Conservation (phyloP, 2,113 vertebrate genomes). For the Percopsis transmontana region DNA sequence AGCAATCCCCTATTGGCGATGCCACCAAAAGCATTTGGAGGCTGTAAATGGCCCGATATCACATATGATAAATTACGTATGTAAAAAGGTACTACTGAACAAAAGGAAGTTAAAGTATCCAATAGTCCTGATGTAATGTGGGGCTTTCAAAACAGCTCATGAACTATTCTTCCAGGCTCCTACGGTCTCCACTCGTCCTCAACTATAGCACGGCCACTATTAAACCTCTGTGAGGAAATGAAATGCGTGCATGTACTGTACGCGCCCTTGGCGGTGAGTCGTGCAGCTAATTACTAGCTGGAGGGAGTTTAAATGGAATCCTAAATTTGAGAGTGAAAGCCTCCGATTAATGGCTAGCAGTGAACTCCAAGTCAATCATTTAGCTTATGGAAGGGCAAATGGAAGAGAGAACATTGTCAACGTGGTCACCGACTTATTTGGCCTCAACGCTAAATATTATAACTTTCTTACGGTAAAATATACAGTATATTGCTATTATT, state of each 20-base stretch:
- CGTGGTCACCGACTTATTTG: not conserved
- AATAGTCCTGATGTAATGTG: too few relatives aligned
- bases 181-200: not conserved
- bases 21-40: not conserved
- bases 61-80: not conserved
- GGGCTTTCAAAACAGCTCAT: not conserved
- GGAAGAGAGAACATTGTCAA: too few relatives aligned
- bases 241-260: constrained; percentile 9
- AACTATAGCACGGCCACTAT: not conserved
- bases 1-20: constrained; percentile 13
- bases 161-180: not conserved
- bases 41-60: not conserved
- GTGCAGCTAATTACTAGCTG: constrained; percentile 69
- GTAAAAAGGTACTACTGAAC: too few relatives aligned
- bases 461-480: too few relatives aligned
- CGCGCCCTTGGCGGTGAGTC: constrained; percentile 57
- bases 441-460: constrained; percentile 3
- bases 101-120: too few relatives aligned
- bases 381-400: constrained; percentile 39
- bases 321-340: constrained; percentile 73
- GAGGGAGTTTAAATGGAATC: constrained; percentile 65
- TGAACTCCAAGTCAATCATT: constrained; percentile 57
- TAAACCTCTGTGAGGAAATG: constrained; percentile 10
- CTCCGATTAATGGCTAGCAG: constrained; percentile 55
- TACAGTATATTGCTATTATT: too few relatives aligned